Percentiles rank a stretch among this genome's conserved stretches.
Evolutionary conservation across 2,888 invertebrate species (phyloP).

Genomic region (Petrolisthes manimaculis): DNA sequence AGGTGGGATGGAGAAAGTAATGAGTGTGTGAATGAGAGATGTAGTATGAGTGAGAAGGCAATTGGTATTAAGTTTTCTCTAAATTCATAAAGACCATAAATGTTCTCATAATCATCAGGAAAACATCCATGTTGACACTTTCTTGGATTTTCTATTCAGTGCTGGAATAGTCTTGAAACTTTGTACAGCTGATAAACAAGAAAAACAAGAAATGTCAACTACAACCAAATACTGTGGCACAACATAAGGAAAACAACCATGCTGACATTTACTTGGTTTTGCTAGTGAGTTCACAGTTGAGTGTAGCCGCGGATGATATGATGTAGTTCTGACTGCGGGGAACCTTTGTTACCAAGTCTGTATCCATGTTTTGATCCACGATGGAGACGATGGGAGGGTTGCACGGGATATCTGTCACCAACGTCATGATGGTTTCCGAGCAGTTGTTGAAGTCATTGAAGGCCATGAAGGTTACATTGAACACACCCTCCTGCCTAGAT

Average conservation of each 20-base stretch:
- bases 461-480: slow-evolving; percentile 60
- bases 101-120: no score
- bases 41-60: no score
- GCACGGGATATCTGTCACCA: slow-evolving; percentile 55
- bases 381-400: slow-evolving; percentile 48
- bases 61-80: no score
- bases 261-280: slow-evolving; percentile 56
- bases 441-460: slow-evolving; percentile 49
- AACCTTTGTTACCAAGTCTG: slow-evolving; percentile 20
- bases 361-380: slow-evolving; percentile 36
- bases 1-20: no score
- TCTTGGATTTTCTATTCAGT: not conserved
- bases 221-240: no score
- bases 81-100: no score
- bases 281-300: slow-evolving; percentile 58
- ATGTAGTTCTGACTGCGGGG: slow-evolving; percentile 29
- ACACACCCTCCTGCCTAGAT: slow-evolving; percentile 45
- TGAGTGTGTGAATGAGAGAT: no score
- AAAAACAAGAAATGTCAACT: not conserved
- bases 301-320: slow-evolving; percentile 29
- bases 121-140: not conserved
- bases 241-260: no score
- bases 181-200: not conserved
- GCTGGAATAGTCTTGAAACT: not conserved
- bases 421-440: slow-evolving; percentile 48